These are phyloP conservation scores for Eupithecia abbreviata DNA, from an alignment of 2,888 invertebrate genomes.

Conservation along the genomic window DNA sequence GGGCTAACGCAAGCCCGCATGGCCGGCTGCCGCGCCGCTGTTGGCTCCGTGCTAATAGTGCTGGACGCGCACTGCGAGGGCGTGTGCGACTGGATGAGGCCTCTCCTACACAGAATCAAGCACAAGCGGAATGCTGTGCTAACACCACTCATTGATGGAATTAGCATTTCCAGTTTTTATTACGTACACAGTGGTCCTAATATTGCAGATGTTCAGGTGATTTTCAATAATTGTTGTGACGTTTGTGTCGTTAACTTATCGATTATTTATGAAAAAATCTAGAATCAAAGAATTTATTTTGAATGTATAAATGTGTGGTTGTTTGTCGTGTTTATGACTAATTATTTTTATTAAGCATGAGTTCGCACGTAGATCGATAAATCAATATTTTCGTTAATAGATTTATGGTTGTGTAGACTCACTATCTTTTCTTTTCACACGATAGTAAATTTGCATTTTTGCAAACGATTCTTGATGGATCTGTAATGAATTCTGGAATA, in stretches of 20 bases:
- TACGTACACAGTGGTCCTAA: background rate
- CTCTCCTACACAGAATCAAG: conserved; percentile 91
- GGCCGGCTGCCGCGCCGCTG: conserved; percentile 89
- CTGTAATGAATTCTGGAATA: no score
- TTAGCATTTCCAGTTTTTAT: background rate
- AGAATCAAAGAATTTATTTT: background rate
- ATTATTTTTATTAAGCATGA: background rate
- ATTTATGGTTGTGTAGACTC: background rate
- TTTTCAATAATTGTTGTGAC: background rate
- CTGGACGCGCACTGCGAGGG: conserved; percentile 96
- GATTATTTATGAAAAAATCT: background rate
- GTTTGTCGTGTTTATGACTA: background rate
- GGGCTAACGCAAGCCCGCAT: conserved; percentile 88
- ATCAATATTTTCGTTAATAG: background rate
- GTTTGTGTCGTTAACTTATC: background rate
- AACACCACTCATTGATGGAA: background rate
- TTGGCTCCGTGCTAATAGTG: conserved; percentile 91
- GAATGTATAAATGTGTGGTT: background rate
- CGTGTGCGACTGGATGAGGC: conserved; percentile 92
- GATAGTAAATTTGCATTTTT: no score
- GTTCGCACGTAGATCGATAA: background rate
- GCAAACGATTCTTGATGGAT: no score
- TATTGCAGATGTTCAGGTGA: background rate
- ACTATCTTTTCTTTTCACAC: no score
- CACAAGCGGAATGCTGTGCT: conserved; percentile 88